A percentile compares a stretch with the other conserved stretches of the same genome.
Conservation (phyloP, 2,797 vertebrate species). For the Sebastes melanostomus region DNA sequence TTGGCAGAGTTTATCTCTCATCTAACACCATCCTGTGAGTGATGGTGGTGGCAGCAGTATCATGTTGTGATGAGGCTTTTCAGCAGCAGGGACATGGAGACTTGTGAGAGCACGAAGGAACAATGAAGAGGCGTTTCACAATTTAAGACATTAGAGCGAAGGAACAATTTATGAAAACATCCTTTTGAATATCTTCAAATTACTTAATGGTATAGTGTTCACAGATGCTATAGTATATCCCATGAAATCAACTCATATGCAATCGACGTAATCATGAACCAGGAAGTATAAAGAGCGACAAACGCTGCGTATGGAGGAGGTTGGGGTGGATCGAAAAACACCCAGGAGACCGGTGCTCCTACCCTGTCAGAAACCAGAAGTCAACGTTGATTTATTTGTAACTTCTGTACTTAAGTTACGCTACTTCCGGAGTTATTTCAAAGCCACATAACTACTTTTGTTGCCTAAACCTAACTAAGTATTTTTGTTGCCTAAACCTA, state of each 20-base stretch:
- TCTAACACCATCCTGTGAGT: constrained; percentile 31
- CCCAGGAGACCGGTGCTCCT: no score
- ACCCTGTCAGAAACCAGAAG: no score
- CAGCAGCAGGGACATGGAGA: constrained; percentile 31
- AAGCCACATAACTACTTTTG: no score
- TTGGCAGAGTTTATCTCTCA: constrained; percentile 2
- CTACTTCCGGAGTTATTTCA: no score
- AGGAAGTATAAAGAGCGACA: no score
- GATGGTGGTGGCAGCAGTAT: constrained; percentile 9
- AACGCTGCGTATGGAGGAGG: no score
- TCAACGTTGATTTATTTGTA: no score
- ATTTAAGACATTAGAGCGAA: not conserved
- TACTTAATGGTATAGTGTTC: not conserved
- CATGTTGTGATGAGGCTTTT: constrained; percentile 28
- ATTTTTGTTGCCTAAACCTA: rapidly evolving
- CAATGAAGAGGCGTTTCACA: constrained; percentile 8
- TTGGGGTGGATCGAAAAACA: rapidly evolving
- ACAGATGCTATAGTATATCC: not conserved
- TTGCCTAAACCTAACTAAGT: no score
- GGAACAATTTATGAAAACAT: not conserved
- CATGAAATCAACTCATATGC: no score
- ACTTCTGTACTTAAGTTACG: no score
- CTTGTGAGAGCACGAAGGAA: constrained; percentile 30
- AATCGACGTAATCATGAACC: no score
- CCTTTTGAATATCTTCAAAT: not conserved